Evolutionary conservation across 1,140 invertebrate genomes (phyloP).

Genomic region (Nebria ingens): DNA sequence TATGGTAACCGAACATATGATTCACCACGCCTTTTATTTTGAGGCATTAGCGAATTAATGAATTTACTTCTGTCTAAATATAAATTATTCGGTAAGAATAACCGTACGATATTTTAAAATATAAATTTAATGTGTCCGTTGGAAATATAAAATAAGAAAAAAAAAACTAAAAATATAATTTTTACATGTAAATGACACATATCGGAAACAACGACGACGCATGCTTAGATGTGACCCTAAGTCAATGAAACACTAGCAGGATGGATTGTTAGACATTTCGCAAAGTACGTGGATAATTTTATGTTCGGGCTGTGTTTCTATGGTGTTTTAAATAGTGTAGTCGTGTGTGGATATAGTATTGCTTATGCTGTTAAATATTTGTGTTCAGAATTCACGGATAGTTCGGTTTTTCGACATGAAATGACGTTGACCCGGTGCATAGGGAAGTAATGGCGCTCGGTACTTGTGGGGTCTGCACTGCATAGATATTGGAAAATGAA

Average conservation of each 20-base stretch:
- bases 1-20: no score
- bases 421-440: conserved; percentile 30
- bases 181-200: no score
- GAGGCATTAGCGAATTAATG: no score
- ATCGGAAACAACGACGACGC: no score
- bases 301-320: background rate
- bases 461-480: conserved; percentile 23
- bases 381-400: background rate
- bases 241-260: conserved; percentile 2
- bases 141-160: no score
- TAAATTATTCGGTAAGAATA: no score
- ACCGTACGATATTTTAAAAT: no score
- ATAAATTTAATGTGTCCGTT: no score
- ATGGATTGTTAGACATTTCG: conserved; percentile 2
- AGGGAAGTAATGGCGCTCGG: conserved; percentile 30
- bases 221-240: background rate
- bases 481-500: conserved; percentile 17
- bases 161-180: no score
- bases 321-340: background rate
- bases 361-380: background rate
- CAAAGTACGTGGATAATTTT: conserved; percentile 4
- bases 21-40: no score
- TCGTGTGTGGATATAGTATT: background rate
- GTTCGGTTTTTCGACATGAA: conserved; percentile 12
- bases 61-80: no score